Conservation (phyloP, 2,797 vertebrate genomes). For the Malacoraja senta region DNA sequence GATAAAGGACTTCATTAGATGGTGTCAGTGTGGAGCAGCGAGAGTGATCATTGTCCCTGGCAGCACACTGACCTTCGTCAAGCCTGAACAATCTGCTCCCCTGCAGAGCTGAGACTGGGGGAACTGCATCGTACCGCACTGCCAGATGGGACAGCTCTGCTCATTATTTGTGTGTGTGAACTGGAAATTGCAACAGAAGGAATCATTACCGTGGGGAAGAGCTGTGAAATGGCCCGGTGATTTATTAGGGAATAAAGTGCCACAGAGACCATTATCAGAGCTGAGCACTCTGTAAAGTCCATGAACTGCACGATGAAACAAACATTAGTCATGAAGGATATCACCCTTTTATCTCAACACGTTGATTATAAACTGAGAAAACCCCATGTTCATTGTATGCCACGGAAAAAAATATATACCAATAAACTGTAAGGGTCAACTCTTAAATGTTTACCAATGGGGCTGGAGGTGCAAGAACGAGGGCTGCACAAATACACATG, state of each 20-base stretch:
- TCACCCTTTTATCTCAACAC: slow-evolving; percentile 43
- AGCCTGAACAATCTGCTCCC: slow-evolving; percentile 54
- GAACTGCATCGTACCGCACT: slow-evolving; percentile 48
- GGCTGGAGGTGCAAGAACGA: neutral
- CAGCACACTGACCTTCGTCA: slow-evolving; percentile 60
- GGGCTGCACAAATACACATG: neutral
- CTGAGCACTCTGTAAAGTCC: slow-evolving; percentile 61
- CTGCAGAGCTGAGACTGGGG: slow-evolving; percentile 48
- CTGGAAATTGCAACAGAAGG: slow-evolving; percentile 68
- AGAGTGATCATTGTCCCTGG: slow-evolving; percentile 51
- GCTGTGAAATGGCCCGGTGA: slow-evolving; percentile 62
- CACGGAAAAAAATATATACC: neutral
- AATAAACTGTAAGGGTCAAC: neutral
- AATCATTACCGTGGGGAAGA: slow-evolving; percentile 63
- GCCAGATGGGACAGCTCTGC: slow-evolving; percentile 71
- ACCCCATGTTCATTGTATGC: slow-evolving; percentile 5
- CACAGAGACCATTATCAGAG: slow-evolving; percentile 61
- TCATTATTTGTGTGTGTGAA: slow-evolving; percentile 65
- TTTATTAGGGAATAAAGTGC: slow-evolving; percentile 70
- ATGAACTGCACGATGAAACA: slow-evolving; percentile 60
- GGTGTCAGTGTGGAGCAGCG: slow-evolving; percentile 57
- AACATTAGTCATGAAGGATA: slow-evolving; percentile 58
- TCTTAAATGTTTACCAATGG: neutral
- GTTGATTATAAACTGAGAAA: neutral
- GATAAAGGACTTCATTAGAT: slow-evolving; percentile 61